Conservation (phyloP, 2,888 invertebrate species). For the Drosophila emarginata region DNA sequence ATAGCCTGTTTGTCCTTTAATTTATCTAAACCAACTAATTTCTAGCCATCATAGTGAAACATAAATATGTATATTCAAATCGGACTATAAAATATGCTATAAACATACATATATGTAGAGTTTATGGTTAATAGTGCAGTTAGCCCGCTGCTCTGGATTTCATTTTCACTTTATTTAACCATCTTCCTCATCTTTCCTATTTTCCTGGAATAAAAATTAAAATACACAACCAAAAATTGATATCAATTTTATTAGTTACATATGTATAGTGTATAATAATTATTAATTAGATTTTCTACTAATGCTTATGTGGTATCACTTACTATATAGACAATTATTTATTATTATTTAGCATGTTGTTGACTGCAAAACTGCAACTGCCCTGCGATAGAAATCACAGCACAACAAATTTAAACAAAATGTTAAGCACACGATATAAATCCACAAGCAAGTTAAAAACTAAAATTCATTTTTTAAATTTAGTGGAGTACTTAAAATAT, state of each 20-base stretch:
- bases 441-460: background rate
- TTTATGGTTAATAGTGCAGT: too few relatives aligned
- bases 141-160: too few relatives aligned
- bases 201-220: slow-evolving; percentile 11
- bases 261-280: background rate
- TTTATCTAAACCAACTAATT: too few relatives aligned
- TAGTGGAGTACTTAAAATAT: background rate
- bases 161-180: background rate
- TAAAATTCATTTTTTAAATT: background rate
- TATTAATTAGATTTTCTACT: slow-evolving; percentile 21
- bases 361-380: slow-evolving; percentile 39
- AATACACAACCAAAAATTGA: background rate
- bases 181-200: slow-evolving; percentile 13
- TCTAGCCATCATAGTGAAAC: too few relatives aligned
- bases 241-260: background rate
- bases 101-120: too few relatives aligned
- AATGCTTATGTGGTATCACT: background rate
- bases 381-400: slow-evolving; percentile 30
- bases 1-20: too few relatives aligned
- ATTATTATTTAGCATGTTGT: slow-evolving; percentile 35
- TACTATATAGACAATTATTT: slow-evolving; percentile 15
- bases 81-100: too few relatives aligned
- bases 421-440: slow-evolving; percentile 16
- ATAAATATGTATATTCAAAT: too few relatives aligned
- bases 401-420: slow-evolving; percentile 17